Evolutionary conservation across 2,797 vertebrate genomes (phyloP), one percentile per base, ranked within the genome.

Genomic region (Selene dorsalis): DNA sequence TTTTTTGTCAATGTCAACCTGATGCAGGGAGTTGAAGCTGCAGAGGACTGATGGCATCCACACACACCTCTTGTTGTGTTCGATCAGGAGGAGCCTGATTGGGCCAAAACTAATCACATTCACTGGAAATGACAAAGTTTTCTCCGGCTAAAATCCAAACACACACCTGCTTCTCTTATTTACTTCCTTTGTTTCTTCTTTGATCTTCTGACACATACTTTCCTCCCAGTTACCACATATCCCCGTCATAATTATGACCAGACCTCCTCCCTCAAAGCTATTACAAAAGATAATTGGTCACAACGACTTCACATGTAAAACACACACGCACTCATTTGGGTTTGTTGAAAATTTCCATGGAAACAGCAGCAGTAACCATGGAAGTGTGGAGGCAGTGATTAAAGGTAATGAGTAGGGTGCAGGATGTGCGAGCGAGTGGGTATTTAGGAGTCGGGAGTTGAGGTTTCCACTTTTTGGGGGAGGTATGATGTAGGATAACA

Each of bases 341-440:
- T 85, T 87, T 86, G 82, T 87, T 80, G 61, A 86, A n/a, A 47
- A 89, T 91, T 83, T 83, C 92, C 87, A 91, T 92, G 89, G 92
- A 79, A 93, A 93, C 89, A 65, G 84, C 77, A 81, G 81, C 79
- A 20, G 92, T 93, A 91, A 84, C 89, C 90, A 92, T 91, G 90
- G 89, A 75, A 79, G 87, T 83, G 71, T 64, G 77, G 79, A 86
- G 84, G 80, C 82, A 71, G 78, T 81, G 83, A 90, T 89, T 87
- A 87, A 89, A 84, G 78, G 80, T 86, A 91, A 83, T 76, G 73
- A 85, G 82, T 9, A n/a, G 76, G 71, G 77, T 50, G 70, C 73
- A 24, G 72, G 68, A 70, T 38, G 66, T 69, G 59, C 10, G 38
- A 70, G 77, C 39, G 4, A 73, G 79, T 76, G 79, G 66, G 69